Evolutionary conservation across 2,113 vertebrate genomes (phyloP).

Genomic region (Caloenas nicobarica): DNA sequence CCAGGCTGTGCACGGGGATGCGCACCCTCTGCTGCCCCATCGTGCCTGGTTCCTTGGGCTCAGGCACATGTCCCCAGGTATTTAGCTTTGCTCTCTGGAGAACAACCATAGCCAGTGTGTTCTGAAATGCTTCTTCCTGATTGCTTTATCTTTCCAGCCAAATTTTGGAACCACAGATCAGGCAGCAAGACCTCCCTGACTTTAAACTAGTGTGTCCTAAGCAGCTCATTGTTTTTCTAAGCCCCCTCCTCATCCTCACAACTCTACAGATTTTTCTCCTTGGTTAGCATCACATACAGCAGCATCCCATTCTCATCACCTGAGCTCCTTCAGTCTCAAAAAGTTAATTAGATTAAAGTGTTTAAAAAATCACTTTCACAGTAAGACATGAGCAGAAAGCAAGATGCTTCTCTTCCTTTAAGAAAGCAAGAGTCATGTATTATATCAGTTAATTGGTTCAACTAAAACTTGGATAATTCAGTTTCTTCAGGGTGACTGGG

Average conservation of each 20-base stretch:
- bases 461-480: background rate
- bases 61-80: background rate
- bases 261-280: background rate
- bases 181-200: background rate
- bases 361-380: background rate
- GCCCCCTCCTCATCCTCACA: background rate
- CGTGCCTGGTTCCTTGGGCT: background rate
- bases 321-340: background rate
- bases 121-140: background rate
- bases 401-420: background rate
- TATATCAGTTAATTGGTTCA: slow-evolving; percentile 47
- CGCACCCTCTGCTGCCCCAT: background rate
- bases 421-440: background rate
- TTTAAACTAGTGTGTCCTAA: background rate
- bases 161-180: background rate
- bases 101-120: background rate
- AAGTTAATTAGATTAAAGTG: slow-evolving; percentile 39
- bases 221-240: background rate
- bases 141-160: background rate
- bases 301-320: background rate
- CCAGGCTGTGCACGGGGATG: accelerated
- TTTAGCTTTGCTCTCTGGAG: background rate
- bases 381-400: slow-evolving; percentile 15
- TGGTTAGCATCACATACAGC: background rate
- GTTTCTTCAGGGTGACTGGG: background rate